Evolutionary conservation across 1,140 invertebrate species (phyloP).

Genomic region (Ridgeia piscesae): DNA sequence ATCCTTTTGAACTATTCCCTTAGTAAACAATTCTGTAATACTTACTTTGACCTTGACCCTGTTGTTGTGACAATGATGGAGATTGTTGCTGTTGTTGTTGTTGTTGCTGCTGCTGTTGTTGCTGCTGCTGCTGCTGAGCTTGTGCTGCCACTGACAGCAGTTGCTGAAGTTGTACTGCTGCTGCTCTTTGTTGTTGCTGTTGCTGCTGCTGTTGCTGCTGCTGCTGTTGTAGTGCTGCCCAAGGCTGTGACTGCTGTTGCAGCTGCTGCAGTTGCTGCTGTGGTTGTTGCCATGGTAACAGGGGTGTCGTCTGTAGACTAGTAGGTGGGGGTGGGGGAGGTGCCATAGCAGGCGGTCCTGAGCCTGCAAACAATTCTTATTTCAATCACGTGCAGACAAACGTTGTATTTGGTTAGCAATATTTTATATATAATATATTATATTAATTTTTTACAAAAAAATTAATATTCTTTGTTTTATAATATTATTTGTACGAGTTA

Average conservation of each 20-base stretch:
- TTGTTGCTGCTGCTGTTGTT: constrained; percentile 10
- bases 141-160: constrained; percentile 29
- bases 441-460: no score
- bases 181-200: constrained; percentile 30
- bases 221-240: constrained; percentile 39
- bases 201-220: constrained; percentile 48
- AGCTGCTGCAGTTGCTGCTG: constrained; percentile 17
- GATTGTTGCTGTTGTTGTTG: constrained; percentile 12
- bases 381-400: neutral
- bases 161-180: constrained; percentile 14
- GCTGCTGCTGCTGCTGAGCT: constrained; percentile 11
- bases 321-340: constrained; percentile 49
- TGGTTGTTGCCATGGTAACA: constrained; percentile 30
- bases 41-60: neutral
- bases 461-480: neutral
- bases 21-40: neutral
- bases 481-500: no score
- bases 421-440: no score
- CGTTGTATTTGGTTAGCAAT: no score
- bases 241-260: constrained; percentile 29
- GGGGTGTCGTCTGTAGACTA: constrained; percentile 2
- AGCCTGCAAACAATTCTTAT: neutral
- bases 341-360: constrained; percentile 10
- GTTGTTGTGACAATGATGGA: neutral
- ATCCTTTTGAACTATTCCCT: neutral